Base-by-base conservation (phyloP, 2,113 vertebrate species). In the Cryptomyrus ogoouensis region DNA sequence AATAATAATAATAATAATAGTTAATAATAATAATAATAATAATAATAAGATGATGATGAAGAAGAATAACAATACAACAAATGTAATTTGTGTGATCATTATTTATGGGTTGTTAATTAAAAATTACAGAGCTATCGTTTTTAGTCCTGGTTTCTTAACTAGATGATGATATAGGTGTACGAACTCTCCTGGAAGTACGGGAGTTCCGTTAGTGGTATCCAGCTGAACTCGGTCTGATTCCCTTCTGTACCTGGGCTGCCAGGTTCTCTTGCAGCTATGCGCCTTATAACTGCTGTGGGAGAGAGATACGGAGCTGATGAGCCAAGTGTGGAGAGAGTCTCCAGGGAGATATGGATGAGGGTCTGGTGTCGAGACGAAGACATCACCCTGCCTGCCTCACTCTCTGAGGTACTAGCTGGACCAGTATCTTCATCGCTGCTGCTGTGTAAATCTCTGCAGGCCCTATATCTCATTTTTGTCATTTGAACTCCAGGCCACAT, bases 351-450 rank as follows among this genome's bases (percentile, higher is more conserved):
- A 8, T 98, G 97, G 97, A 96, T 91, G 93, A 94, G 97, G 2
- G 89, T 97, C 93, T 98, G 97, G 97, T 93, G 90, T 49, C 94
- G 95, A 91, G 96, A 98, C 93, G 95, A 97, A 95, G 97, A 98
- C 83, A 97, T 98, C 89, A 94, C 94, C 0, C 77, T 95, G 52
- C 93, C 95, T 35, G 94, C 74, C 5, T 96, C 96, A 0, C 85
- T 96, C 44, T 89, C 91, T 31, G 94, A 96, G 95, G 96, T 96
- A 47, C 31, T 44, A 15, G 1, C 10, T 24, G 74, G 31, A 31
- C 4, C 5, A 53, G 6, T 85, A 35, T 84, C 42, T 42, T n/a
- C 49, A 35, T 35, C 3, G 5, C 5, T 19, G 50, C 49, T 46
- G 1, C 39, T 56, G 70, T 42, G 2, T 46, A 5, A 9, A 13